A percentile compares a stretch with the other conserved stretches of the same genome.
These are phyloP conservation scores for Aeoliscus strigatus DNA, from an alignment of 2,797 vertebrate species.

Conservation along the genomic window DNA sequence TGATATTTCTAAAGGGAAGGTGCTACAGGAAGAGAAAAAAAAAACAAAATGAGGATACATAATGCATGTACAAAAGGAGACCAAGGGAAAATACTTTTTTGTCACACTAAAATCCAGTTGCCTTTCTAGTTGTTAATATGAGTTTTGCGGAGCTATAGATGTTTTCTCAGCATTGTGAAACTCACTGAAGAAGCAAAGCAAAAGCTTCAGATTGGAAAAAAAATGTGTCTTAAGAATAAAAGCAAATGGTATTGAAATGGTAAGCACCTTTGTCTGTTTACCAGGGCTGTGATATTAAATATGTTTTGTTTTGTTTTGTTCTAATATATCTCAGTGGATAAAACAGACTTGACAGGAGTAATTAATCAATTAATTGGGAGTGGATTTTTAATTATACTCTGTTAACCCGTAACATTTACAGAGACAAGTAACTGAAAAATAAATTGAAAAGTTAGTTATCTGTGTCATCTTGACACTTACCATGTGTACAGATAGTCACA, in stretches of 20 bases:
- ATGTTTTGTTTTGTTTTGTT: too few species aligned
- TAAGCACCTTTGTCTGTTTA: too few species aligned
- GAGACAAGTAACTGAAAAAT: conserved; percentile 18
- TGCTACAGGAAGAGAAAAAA: conserved; percentile 78
- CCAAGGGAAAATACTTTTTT: neutral
- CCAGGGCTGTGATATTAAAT: too few species aligned
- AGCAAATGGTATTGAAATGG: too few species aligned
- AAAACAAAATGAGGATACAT: conserved; percentile 37
- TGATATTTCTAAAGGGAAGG: conserved; percentile 91
- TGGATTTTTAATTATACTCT: conserved; percentile 53
- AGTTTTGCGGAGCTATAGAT: too few species aligned
- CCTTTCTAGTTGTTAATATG: too few species aligned
- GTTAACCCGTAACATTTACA: conserved; percentile 61
- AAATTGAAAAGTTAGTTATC: too few species aligned
- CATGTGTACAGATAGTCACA: too few species aligned
- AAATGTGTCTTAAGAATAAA: neutral
- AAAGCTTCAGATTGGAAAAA: neutral
- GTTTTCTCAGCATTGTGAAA: neutral
- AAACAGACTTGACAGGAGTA: conserved; percentile 17
- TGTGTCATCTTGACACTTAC: too few species aligned
- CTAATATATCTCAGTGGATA: neutral
- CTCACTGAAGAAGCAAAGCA: neutral
- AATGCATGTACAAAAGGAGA: conserved; percentile 1
- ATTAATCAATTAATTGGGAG: conserved; percentile 46
- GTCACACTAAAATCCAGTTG: neutral